phyloP scores from a whole-genome alignment of 1,140 invertebrate genomes.

The Charaxes varanes region DNA sequence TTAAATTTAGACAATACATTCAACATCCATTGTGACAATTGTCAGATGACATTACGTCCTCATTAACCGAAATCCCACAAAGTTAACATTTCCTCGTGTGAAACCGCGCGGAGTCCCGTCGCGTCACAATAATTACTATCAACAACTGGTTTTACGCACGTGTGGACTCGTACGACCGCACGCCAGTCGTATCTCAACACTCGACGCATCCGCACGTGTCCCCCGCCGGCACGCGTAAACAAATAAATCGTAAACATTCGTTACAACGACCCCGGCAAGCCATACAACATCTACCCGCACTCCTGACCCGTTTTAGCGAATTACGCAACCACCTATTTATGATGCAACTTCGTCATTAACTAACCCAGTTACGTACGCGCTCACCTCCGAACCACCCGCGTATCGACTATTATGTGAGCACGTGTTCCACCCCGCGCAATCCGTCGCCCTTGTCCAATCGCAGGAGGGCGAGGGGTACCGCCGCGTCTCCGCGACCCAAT shows the following conservation, averaged over 20 bases:
- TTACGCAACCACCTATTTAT: constrained; percentile 20
- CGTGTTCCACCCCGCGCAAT: constrained; percentile 55
- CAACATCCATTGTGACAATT: background rate
- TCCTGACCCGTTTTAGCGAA: constrained; percentile 13
- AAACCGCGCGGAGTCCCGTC: constrained; percentile 32
- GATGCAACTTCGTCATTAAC: constrained; percentile 62
- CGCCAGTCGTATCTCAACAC: constrained; percentile 33
- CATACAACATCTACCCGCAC: constrained; percentile 3
- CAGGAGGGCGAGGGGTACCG: constrained; percentile 71
- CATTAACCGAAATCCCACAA: constrained; percentile 18
- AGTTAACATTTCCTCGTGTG: constrained; percentile 30
- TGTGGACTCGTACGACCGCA: constrained; percentile 25
- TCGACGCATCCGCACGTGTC: constrained; percentile 34
- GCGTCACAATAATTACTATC: constrained; percentile 45
- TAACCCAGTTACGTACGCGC: constrained; percentile 40
- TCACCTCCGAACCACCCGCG: constrained; percentile 12
- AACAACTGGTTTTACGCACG: constrained; percentile 43
- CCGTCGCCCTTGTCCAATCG: constrained; percentile 58
- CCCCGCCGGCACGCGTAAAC: constrained; percentile 23
- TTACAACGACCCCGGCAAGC: too few species aligned
- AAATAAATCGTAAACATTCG: constrained; percentile 12
- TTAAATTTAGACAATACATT: too few species aligned
- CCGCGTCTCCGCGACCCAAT: constrained; percentile 66
- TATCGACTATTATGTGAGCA: constrained; percentile 47
- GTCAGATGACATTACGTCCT: constrained; percentile 12